phyloP scores from a whole-genome alignment of 1,140 invertebrate species.

The Hylaeus volcanicus region DNA sequence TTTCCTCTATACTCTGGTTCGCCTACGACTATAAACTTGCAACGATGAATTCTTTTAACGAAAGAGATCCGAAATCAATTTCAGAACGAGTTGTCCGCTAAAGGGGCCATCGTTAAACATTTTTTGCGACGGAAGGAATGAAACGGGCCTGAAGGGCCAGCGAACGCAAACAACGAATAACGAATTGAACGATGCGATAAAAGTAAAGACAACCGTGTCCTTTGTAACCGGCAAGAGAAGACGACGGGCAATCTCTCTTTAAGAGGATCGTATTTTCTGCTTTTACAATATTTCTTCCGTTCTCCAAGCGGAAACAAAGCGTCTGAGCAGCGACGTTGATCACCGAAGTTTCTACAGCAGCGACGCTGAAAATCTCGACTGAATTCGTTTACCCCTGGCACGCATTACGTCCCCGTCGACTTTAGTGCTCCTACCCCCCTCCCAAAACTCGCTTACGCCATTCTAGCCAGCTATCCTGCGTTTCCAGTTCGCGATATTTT shows the following conservation, averaged over 20 bases:
- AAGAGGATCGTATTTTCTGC: constrained; percentile 30
- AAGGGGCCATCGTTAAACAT: background rate
- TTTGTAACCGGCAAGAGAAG: background rate
- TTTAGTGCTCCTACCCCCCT: background rate
- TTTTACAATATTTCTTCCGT: constrained; percentile 24
- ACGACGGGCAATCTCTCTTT: constrained; percentile 5
- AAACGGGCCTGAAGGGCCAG: background rate
- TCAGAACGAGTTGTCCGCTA: background rate
- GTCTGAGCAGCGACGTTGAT: constrained; percentile 5
- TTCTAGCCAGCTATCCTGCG: constrained; percentile 34
- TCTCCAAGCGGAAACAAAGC: constrained; percentile 6
- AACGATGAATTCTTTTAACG: background rate
- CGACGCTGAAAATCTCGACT: constrained; percentile 24
- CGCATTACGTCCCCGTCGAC: background rate
- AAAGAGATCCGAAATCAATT: constrained; percentile 3
- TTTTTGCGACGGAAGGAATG: background rate
- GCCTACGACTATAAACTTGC: too few relatives aligned
- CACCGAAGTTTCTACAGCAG: background rate
- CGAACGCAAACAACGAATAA: constrained; percentile 5
- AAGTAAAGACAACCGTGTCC: background rate
- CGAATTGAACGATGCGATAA: constrained; percentile 6
- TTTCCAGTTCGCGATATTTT: constrained; percentile 60
- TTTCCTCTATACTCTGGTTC: too few relatives aligned
- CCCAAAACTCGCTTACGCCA: background rate
- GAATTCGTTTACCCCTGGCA: background rate